Conservation (phyloP, 2,888 invertebrate species). For the Gerris lacustris region DNA sequence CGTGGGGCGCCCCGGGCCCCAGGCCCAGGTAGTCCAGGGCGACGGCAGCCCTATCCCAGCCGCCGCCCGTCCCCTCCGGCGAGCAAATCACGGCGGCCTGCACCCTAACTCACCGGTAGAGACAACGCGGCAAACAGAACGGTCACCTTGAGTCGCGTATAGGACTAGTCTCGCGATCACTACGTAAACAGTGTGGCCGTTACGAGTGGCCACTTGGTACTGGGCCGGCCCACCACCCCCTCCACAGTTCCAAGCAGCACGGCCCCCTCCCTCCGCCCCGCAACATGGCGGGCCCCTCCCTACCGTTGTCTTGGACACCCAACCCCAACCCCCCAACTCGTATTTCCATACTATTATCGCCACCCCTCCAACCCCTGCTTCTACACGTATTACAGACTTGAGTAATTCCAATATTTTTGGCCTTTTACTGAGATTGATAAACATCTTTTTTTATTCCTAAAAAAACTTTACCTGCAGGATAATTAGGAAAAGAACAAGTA, state of each 20-base stretch:
- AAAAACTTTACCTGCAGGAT: too few relatives aligned
- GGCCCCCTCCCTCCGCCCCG: not conserved
- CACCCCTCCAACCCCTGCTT: constrained; percentile 9
- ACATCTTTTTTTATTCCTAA: too few relatives aligned
- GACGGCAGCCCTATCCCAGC: constrained; percentile 10
- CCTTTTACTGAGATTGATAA: too few relatives aligned
- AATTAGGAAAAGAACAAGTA: too few relatives aligned
- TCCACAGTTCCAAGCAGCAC: constrained; percentile 16
- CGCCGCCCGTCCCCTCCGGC: not conserved
- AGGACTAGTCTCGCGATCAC: too few relatives aligned
- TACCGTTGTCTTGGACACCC: constrained; percentile 17
- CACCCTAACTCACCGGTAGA: not conserved
- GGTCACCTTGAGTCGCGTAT: too few relatives aligned
- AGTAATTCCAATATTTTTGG: too few relatives aligned
- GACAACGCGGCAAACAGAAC: not conserved
- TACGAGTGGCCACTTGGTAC: constrained; percentile 33
- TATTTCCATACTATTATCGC: too few relatives aligned
- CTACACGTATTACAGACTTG: constrained; percentile 15
- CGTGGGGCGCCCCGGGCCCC: constrained; percentile 20
- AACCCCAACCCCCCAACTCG: constrained; percentile 6
- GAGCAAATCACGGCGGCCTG: constrained; percentile 3
- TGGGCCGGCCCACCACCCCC: constrained; percentile 19
- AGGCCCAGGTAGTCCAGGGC: constrained; percentile 6
- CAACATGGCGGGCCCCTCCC: not conserved
- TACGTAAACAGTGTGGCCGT: constrained; percentile 25